phyloP scores from a whole-genome alignment of 1,140 invertebrate genomes.

The Plutomurus gul region DNA sequence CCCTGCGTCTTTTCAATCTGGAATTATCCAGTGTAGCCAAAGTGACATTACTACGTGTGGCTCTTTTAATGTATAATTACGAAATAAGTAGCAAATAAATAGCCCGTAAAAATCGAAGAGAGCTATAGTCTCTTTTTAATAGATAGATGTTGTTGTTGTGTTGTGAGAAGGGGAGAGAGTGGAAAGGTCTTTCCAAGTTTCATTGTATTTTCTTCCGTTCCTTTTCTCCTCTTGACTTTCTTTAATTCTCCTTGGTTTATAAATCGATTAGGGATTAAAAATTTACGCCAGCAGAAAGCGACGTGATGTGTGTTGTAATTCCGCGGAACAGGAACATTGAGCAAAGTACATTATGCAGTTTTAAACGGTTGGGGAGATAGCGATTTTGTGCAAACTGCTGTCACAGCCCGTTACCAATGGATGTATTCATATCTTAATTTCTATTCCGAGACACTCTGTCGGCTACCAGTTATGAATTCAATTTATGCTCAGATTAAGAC shows the following conservation, averaged over 20 bases:
- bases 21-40: neutral
- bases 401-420: neutral
- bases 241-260: neutral
- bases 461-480: too few relatives aligned
- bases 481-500: too few relatives aligned
- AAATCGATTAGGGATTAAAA: slow-evolving; percentile 10
- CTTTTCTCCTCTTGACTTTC: neutral
- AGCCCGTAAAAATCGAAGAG: too few relatives aligned
- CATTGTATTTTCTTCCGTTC: neutral
- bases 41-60: neutral
- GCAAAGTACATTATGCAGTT: neutral
- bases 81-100: too few relatives aligned
- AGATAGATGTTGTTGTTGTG: too few relatives aligned
- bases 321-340: neutral
- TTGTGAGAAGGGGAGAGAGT: too few relatives aligned
- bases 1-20: neutral
- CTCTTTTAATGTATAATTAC: neutral
- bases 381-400: neutral
- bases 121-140: too few relatives aligned
- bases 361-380: neutral
- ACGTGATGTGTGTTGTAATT: neutral
- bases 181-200: too few relatives aligned
- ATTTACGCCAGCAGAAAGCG: neutral
- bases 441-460: neutral
- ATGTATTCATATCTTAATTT: neutral